Evolutionary conservation across 2,888 invertebrate species (phyloP).

Genomic region (Sturmia bella): DNA sequence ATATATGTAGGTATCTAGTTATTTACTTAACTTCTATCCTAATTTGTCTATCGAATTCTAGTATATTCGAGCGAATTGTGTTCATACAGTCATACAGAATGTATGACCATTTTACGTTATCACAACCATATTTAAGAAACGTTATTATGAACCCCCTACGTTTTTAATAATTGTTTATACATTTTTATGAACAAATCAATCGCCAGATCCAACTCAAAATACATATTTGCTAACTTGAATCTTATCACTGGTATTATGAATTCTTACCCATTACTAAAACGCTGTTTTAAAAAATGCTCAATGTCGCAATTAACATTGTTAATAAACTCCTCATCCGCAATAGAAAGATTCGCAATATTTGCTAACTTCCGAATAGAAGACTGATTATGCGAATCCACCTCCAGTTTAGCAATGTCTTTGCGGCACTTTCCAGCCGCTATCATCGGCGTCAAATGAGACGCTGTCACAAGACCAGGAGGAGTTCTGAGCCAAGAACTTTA

Average conservation of each 20-base stretch:
- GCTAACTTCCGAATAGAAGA: conserved; percentile 62
- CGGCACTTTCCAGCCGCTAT: conserved; percentile 63
- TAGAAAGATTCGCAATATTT: conserved; percentile 78
- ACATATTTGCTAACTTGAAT: too few relatives aligned
- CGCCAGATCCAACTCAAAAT: too few relatives aligned
- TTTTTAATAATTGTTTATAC: too few relatives aligned
- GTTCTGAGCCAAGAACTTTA: not conserved
- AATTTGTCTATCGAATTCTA: too few relatives aligned
- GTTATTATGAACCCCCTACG: too few relatives aligned
- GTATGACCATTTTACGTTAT: too few relatives aligned
- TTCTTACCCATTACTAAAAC: conserved; percentile 79
- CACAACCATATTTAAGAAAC: too few relatives aligned
- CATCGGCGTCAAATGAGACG: conserved; percentile 52
- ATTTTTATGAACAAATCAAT: too few relatives aligned
- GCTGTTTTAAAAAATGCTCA: conserved; percentile 78
- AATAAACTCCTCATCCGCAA: conserved; percentile 81
- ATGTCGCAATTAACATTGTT: conserved; percentile 81
- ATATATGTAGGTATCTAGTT: too few relatives aligned
- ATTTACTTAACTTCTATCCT: too few relatives aligned
- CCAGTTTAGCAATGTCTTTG: conserved; percentile 68
- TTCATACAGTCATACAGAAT: too few relatives aligned
- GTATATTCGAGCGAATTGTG: too few relatives aligned
- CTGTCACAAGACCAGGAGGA: conserved; percentile 42
- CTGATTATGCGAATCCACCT: conserved; percentile 59
- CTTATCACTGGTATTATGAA: not conserved